Evolutionary conservation across 2,113 vertebrate species (phyloP).

Genomic region (Nesogale talazaci): DNA sequence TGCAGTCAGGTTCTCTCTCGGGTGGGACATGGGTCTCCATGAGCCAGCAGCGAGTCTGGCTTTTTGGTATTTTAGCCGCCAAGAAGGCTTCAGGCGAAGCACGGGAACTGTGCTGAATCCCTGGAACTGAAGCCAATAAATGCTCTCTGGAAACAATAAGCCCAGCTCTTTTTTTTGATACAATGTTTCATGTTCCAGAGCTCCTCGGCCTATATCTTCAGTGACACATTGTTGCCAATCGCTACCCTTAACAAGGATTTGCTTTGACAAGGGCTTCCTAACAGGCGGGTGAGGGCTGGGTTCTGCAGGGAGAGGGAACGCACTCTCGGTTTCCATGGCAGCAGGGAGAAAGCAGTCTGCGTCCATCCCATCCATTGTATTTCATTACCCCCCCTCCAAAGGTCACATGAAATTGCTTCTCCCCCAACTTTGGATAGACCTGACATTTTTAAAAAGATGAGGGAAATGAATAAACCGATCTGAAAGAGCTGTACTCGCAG

Average conservation of each 20-base stretch:
- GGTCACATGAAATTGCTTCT: conserved; percentile 41
- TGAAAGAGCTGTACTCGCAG: not conserved
- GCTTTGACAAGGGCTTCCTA: conserved; percentile 52
- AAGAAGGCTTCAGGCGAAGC: conserved; percentile 44
- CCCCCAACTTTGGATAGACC: conserved; percentile 36
- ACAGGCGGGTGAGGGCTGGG: conserved; percentile 34
- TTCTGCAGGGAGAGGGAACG: not conserved
- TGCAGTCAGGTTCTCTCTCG: too few species aligned
- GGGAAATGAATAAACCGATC: conserved; percentile 38
- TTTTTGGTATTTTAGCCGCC: too few species aligned
- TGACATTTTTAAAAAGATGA: conserved; percentile 48
- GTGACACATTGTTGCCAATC: conserved; percentile 35
- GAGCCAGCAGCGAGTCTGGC: too few species aligned
- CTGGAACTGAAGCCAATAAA: conserved; percentile 63
- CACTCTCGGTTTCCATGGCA: conserved; percentile 63
- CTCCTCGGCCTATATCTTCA: not conserved
- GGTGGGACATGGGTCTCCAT: too few species aligned
- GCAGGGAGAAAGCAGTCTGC: conserved; percentile 45
- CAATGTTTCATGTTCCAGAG: conserved; percentile 42
- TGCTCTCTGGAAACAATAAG: conserved; percentile 63
- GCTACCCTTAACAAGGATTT: conserved; percentile 28
- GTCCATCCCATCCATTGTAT: conserved; percentile 54
- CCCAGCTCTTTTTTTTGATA: conserved; percentile 57
- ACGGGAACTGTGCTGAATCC: conserved; percentile 69
- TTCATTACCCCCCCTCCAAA: conserved; percentile 70